Evolutionary conservation across 2,797 vertebrate genomes (phyloP), one percentile per base, ranked within the genome.

Genomic region (Melanotaenia boesemani): DNA sequence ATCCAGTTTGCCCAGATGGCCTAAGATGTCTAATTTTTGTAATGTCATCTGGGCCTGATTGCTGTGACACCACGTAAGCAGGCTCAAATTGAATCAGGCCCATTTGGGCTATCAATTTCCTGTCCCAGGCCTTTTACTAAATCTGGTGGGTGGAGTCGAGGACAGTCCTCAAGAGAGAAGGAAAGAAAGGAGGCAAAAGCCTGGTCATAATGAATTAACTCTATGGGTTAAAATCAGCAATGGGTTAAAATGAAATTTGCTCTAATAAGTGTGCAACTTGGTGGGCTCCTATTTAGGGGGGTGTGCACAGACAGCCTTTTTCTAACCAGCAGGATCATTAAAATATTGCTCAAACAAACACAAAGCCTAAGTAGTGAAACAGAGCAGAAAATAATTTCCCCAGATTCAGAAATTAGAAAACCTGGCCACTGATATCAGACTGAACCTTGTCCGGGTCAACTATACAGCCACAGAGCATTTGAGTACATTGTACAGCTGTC

Each of bases 11-110:
- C 64, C 75, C 90, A 91, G 88, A 89, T 90, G 91, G 79, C 62
- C 64, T 30, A 32, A 72, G 46, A 44, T 74, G 76, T 36, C 68
- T 91, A 72, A 84, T 82, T 82, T 77, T 69, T 60, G 78, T 91
- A 88, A 91, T 91, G 88, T 86, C 83, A 88, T 91, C 87, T 70
- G 72, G 22, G 63, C 52, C 76, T 68, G 86, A 90, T 86, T 81
- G 82, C 78, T 74, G 83, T 26, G 80, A 87, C 88, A 91, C 81
- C 60, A 67, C 37, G 52, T 74, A 85, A 82, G 48, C 76, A 75
- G 64, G 30, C 78, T 83, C 63, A 63, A 85, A 91, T 88, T 83
- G 60, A 90, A 90, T 92, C 86, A 89, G 68, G 69, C 52, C 78
- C 81, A 74, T 85, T 84, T 83, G 55, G 67, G 70, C 72, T 52